A percentile compares a stretch with the other conserved stretches of the same genome.
phyloP scores from a whole-genome alignment of 1,140 invertebrate species.

The Dendroctonus ponderosae region DNA sequence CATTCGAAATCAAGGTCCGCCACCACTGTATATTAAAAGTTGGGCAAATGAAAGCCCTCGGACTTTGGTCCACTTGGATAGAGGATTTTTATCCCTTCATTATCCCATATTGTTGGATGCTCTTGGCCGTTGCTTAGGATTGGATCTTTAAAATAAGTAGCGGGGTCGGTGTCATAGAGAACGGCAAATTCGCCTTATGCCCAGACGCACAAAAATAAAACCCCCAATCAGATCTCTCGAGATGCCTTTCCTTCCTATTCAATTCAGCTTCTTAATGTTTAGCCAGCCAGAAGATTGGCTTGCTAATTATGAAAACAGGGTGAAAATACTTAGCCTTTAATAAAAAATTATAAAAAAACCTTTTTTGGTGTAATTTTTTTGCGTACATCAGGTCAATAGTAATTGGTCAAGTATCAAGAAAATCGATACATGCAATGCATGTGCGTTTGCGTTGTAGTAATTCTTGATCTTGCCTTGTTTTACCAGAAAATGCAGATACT shows the following conservation, averaged over 20 bases:
- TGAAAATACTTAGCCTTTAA: conserved; percentile 4
- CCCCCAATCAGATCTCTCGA: neutral
- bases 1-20: too few species aligned
- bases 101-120: conserved; percentile 32
- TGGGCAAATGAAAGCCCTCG: conserved; percentile 2
- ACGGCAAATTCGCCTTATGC: conserved; percentile 22
- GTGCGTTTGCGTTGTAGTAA: too few species aligned
- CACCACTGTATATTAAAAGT: conserved; percentile 18
- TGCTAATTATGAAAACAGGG: conserved; percentile 8
- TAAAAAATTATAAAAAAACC: conserved; percentile 1
- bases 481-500: too few species aligned
- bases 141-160: conserved; percentile 32
- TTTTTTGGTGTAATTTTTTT: neutral
- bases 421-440: too few species aligned
- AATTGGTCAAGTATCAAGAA: too few species aligned
- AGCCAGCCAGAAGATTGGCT: neutral
- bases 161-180: conserved; percentile 17
- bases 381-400: too few species aligned
- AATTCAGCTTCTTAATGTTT: conserved; percentile 3
- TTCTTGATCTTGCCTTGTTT: too few species aligned
- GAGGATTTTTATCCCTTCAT: conserved; percentile 33
- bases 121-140: conserved; percentile 32
- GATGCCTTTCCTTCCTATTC: conserved; percentile 1
- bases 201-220: conserved; percentile 24
- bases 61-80: conserved; percentile 18